Evolutionary conservation across 1,140 invertebrate genomes (phyloP), one percentile per base, ranked within the genome.

Genomic region (Colletes latitarsis): DNA sequence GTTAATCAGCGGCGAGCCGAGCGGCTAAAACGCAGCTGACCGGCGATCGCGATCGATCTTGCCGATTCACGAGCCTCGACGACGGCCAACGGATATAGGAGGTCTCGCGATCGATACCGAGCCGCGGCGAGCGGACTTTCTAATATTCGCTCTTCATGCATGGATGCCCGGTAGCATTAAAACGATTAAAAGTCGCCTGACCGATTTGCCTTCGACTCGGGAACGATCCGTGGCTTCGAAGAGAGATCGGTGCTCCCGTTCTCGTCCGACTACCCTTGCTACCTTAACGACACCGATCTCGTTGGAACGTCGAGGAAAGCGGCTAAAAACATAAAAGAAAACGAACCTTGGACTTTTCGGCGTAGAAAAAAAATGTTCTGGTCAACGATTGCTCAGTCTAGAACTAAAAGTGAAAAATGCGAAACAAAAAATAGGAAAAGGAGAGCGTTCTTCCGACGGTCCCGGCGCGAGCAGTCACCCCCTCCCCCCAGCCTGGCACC

Each of bases 1-100:
- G 77, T 75, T 67, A 80, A 80, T 80, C 71, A 80, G n/a, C 76
- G 57, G 2, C n/a, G 66, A 6, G 58, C 30, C n/a, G n/a, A n/a
- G n/a, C n/a, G n/a, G n/a, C n/a, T n/a, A n/a, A n/a, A n/a, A n/a
- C n/a, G n/a, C n/a, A n/a, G 30, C 39, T 17, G 41, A 63, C 46
- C 41, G 9, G 58, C 63, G 49, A 21, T 62, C 58, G 58, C 6
- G 58, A 72, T 53, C 68, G 57, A 78, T 72, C 41, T 19, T 52
- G 57, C 55, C 53, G 52, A 76, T 76, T 76, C 73, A 46, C 19
- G 41, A n/a, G 63, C 12, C 14, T 19, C n/a, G 62, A 8, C 17
- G 46, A 62, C 68, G 49, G 71, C 21, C 41, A 21, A 8, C 57
- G 6, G 21, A 30, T 30, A 21, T 9, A 8, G n/a, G 6, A 8